phyloP scores from a whole-genome alignment of 1,140 invertebrate genomes.

The Drosophila willistoni region DNA sequence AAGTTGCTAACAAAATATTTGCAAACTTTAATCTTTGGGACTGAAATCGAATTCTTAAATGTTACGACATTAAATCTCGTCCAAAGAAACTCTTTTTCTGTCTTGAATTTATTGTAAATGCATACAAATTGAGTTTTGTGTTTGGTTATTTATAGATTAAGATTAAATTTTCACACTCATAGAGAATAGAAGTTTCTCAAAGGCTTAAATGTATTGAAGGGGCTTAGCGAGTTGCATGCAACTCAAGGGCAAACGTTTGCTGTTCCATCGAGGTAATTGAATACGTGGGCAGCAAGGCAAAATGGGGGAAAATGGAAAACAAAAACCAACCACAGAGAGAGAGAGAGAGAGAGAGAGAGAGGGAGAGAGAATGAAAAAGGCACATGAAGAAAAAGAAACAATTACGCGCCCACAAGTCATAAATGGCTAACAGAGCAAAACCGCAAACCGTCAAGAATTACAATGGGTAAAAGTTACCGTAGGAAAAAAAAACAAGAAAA shows the following conservation, averaged over 20 bases:
- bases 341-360: background rate
- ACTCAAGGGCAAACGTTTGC: conserved; percentile 11
- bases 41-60: no score
- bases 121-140: no score
- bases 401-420: conserved; percentile 53
- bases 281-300: conserved; percentile 57
- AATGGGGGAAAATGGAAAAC: background rate
- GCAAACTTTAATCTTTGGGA: no score
- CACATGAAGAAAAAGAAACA: conserved; percentile 31
- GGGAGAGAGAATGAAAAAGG: no score
- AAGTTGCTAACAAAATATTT: no score
- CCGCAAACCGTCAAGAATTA: conserved; percentile 13
- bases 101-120: no score
- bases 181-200: no score
- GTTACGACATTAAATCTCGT: no score
- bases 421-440: conserved; percentile 30
- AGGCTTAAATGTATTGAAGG: background rate
- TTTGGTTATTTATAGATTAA: no score
- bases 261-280: conserved; percentile 56
- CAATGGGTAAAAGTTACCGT: conserved; percentile 16
- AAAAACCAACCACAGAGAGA: background rate
- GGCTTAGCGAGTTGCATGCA: background rate
- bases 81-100: no score
- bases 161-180: no score
- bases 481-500: conserved; percentile 10